Evolutionary conservation across 2,113 vertebrate species (phyloP), one percentile per base, ranked within the genome.

Genomic region (Spermophilus dauricus): DNA sequence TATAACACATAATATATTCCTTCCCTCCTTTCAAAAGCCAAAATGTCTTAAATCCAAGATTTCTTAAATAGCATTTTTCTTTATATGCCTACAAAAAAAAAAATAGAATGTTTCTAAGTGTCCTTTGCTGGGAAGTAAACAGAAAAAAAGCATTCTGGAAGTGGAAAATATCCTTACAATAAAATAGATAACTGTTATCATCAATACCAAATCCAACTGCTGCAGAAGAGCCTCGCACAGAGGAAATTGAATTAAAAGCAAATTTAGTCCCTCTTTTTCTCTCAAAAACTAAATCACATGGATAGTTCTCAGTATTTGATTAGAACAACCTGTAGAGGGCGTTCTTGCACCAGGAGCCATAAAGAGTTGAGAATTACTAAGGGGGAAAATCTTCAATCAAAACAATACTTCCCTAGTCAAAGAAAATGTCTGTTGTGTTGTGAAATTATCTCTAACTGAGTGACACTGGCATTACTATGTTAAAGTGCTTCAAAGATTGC

Each of bases 291-390:
- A 70, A 53, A 82, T 69, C 42, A 63, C 73, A 82, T 17, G 45
- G n/a, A 0, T 53, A n/a, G n/a, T 75, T 95, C 48, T 89, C 48
- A 45, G 26, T 93, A 92, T 86, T 39, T 92, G 32, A 34, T 75
- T 12, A 89, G 18, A n/a, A 96, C 16, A 91, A 56, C 98, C 99
- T 97, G 97, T 94, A 98, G 99, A 92, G 98, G 98, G 98, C 98
- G 75, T 32, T 89, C 95, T 97, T 96, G 91, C 69, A 93, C 86
- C 89, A 97, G 63, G 84, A 65, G 96, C 77, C 48, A 18, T 51
- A 72, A 67, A 75, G 32, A 8, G 89, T 89, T 73, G 48, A 91
- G 70, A 42, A 81, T 2, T 4, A 80, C 10, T 45, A 58, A 89
- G 42, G 20, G 18, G 61, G 39, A 80, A 92, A 93, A 85, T 20